Base-by-base conservation (phyloP, 2,888 invertebrate species). In the Cosmia trapezina region DNA sequence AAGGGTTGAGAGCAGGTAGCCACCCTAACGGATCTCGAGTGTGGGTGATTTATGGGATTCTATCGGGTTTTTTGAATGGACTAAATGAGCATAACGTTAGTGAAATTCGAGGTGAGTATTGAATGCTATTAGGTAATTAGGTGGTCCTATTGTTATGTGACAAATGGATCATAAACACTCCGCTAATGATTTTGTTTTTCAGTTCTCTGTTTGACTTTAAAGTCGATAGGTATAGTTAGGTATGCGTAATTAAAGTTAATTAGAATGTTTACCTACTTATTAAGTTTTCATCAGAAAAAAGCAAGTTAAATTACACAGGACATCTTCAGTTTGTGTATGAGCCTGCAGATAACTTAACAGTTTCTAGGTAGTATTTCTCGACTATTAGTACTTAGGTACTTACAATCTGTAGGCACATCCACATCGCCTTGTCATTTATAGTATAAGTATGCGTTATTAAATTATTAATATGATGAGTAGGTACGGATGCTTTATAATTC, bases 1-100 rank as follows among this genome's bases (percentile, higher is more conserved):
- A 84, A 79, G 85, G 83, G 85, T 76, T 83, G 75, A 66, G 56
- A 41, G 75, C 83, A 81, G 84, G 75, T 71, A 80, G 81, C 78
- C 22, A 37, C 71, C 71, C 70, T 84, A 83, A 73, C 83, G 83
- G 82, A 72, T 54, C 63, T 76, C 69, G 57, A 75, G 60, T 33
- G 60, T 47, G 43, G n/a, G 22, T 73, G 68, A 78, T 78, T 70
- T 70, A 83, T 73, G 61, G 57, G 47, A 45, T 59, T 59, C 11
- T 68, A 22, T 64, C 37, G 53, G 53, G 41, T 65, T 63, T 64
- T 69, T 76, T 63, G 12, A 74, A 79, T 70, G 65, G 14, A 47
- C 49, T 56, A 54, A 75, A 65, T 68, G 54, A 69, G 76, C 7
- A 59, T 59, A 70, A 57, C 45, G 66, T 69, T 71, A 56, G 1